Base-by-base conservation (phyloP, 2,888 invertebrate species). In the Clusia tigrina region DNA sequence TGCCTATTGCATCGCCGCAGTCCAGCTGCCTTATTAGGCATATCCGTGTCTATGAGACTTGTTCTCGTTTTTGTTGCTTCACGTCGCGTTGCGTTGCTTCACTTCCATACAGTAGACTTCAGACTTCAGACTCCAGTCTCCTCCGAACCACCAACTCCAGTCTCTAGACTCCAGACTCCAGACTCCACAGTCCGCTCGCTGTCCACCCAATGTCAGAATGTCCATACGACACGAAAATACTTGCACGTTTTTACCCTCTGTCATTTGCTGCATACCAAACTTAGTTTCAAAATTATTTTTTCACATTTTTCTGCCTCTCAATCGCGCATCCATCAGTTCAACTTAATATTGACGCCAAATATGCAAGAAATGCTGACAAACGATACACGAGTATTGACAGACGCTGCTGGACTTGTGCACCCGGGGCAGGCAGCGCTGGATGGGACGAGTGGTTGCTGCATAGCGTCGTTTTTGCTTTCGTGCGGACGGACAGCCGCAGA, bases 271-370 rank as follows among this genome's bases (percentile, higher is more conserved):
- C 80, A 80, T 81, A 77, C 82, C 81, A 74, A 75, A 78, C 78
- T 76, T 73, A 76, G 78, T 78, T 79, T 80, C 76, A 77, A 75
- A 78, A 77, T 75, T 73, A 76, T 78, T 78, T 72, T 72, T 1
- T 2, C 60, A 25, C 46, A 2, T 20, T 48, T 2, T 37, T 60
- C 38, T n/a, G 63, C 17, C 60, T 60, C 54, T 61, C 20, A 57
- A 57, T 38, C 64, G 60, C 52, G 70, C 76, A 79, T 80, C 79
- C 78, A 80, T 80, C 78, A 79, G 80, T 77, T 76, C 74, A 74
- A 80, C 80, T 82, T 82, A 82, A 81, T 81, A 82, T 79, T 80
- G 80, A 82, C 83, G 82, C 79, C 79, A 81, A 81, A 75, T 69
- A 81, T 81, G 78, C 79, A 74, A 77, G 73, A 76, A 77, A 81